phyloP scores from a whole-genome alignment of 2,888 invertebrate genomes.

The Anthophora plumipes region DNA sequence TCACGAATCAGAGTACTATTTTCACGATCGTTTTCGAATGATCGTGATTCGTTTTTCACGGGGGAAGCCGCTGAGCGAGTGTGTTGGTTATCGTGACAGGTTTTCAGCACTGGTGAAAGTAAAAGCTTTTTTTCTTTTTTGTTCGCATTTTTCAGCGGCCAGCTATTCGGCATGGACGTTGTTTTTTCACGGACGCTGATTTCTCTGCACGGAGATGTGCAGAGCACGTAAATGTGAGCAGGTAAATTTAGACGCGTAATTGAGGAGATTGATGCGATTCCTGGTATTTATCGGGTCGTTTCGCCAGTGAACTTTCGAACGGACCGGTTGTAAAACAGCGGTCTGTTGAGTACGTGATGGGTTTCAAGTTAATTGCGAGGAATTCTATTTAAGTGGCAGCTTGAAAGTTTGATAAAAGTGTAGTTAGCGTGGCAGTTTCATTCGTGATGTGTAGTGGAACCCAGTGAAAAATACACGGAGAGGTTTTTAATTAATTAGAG shows the following conservation, averaged over 20 bases:
- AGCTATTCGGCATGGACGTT: not conserved
- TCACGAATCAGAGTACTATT: not conserved
- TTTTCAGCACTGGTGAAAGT: conserved; percentile 45
- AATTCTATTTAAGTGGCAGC: not conserved
- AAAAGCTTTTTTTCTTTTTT: conserved; percentile 43
- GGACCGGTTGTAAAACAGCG: not conserved
- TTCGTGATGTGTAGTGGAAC: too few species aligned
- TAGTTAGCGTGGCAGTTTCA: too few species aligned
- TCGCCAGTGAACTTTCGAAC: not conserved
- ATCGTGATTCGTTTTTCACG: conserved; percentile 14
- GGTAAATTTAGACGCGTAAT: conserved; percentile 1
- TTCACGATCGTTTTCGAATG: not conserved
- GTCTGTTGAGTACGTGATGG: too few species aligned
- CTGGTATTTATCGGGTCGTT: not conserved
- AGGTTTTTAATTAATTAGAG: not conserved
- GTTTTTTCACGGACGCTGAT: conserved; percentile 22
- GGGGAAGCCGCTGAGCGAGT: not conserved
- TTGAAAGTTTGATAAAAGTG: not conserved
- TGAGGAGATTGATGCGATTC: not conserved
- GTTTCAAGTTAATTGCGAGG: not conserved
- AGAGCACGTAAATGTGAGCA: not conserved
- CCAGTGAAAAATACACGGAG: not conserved
- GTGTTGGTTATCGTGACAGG: conserved; percentile 23
- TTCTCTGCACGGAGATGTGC: conserved; percentile 31
- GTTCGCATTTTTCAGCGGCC: conserved; percentile 28